Conservation (phyloP, 2,797 vertebrate genomes). For the Spinus pinus region DNA sequence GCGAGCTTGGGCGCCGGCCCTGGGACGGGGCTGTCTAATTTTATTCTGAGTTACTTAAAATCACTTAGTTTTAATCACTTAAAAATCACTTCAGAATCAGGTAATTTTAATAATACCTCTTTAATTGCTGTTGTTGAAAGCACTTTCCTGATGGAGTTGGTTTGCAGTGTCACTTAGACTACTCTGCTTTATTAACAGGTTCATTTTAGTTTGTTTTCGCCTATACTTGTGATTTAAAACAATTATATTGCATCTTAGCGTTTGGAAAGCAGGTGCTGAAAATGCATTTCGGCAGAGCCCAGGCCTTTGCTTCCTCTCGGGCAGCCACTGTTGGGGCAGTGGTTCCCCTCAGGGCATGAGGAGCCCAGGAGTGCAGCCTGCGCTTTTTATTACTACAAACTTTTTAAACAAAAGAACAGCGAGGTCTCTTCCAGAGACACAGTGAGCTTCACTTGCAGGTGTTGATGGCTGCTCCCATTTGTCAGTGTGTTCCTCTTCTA, state of each 20-base stretch:
- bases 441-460: fast-evolving
- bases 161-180: fast-evolving
- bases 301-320: not conserved
- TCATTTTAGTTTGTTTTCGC: not conserved
- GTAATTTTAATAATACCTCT: fast-evolving
- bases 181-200: not conserved
- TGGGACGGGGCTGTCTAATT: fast-evolving
- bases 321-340: fast-evolving
- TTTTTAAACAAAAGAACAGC: fast-evolving
- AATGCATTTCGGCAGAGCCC: fast-evolving
- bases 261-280: too few species aligned
- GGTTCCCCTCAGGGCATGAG: fast-evolving
- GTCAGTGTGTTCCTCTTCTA: fast-evolving
- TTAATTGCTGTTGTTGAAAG: fast-evolving
- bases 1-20: not conserved
- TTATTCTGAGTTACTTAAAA: not conserved
- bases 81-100: not conserved
- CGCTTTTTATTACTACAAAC: not conserved
- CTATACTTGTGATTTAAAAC: not conserved
- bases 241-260: fast-evolving
- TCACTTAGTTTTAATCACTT: not conserved
- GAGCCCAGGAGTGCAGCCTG: fast-evolving
- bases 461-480: not conserved
- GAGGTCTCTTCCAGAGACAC: fast-evolving
- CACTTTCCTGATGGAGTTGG: not conserved